These are phyloP conservation scores for Yoshiicerus persimilis DNA, from an alignment of 1,140 invertebrate species.

Conservation along the genomic window DNA sequence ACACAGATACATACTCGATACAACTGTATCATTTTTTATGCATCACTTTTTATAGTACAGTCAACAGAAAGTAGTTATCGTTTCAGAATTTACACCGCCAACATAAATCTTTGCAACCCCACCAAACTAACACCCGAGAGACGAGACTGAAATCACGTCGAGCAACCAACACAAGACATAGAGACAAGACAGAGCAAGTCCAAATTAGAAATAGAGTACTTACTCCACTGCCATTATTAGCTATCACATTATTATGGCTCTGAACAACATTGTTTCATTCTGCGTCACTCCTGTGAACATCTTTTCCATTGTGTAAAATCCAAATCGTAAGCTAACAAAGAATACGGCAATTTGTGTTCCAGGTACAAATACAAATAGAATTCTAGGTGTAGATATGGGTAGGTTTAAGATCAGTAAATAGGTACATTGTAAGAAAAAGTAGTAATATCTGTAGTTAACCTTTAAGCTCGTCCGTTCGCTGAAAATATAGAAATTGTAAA, in stretches of 20 bases:
- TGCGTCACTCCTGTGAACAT: not conserved
- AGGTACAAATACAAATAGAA: not conserved
- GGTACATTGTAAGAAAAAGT: not conserved
- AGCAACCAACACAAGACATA: not conserved
- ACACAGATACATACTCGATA: not conserved
- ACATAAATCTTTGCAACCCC: constrained; percentile 8
- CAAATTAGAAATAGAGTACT: constrained; percentile 1
- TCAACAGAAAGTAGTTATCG: not conserved
- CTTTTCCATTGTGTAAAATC: no score
- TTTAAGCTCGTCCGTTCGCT: not conserved
- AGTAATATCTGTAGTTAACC: not conserved
- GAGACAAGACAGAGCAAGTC: not conserved
- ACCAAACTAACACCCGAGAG: not conserved
- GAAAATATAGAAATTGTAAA: not conserved
- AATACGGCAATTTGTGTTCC: no score
- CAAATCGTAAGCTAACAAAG: no score
- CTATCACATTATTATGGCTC: not conserved
- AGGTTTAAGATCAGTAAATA: not conserved
- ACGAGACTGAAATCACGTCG: not conserved
- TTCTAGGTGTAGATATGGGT: not conserved
- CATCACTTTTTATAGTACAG: not conserved
- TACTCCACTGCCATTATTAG: not conserved
- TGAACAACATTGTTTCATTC: not conserved
- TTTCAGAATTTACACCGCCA: constrained; percentile 6
- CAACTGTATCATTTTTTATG: not conserved